Conservation (phyloP, 2,113 vertebrate genomes). For the Chloropsis cyanopogon region DNA sequence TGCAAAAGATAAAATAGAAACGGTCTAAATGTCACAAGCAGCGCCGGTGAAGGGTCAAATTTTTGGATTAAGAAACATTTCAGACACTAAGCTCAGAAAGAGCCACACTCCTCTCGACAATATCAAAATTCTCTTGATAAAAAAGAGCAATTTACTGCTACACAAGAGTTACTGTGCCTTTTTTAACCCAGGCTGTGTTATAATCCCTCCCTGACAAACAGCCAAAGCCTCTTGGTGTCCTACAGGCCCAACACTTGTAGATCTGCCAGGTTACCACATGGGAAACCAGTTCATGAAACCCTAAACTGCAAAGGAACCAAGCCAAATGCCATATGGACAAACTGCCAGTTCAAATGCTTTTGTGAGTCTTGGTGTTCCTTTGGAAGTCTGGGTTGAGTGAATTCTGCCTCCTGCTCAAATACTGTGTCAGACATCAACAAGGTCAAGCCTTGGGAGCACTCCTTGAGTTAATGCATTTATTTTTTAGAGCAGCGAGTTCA, state of each 20-base stretch:
- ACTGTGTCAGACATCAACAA: slow-evolving; percentile 3
- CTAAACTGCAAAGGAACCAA: neutral
- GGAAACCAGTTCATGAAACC: slow-evolving; percentile 21
- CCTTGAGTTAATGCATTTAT: neutral
- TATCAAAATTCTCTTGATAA: neutral
- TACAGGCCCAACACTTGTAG: neutral
- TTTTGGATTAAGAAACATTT: neutral
- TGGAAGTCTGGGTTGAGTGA: slow-evolving; percentile 21
- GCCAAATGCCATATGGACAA: slow-evolving; percentile 53
- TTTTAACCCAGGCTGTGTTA: neutral
- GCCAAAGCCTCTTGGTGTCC: neutral
- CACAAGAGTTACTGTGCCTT: neutral
- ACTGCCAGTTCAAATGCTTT: neutral
- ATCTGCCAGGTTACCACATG: slow-evolving; percentile 30
- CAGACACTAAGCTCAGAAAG: neutral
- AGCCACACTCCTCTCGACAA: neutral
- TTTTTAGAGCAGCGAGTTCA: neutral
- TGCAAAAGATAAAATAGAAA: neutral
- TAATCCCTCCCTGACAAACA: neutral
- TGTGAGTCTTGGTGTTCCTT: neutral
- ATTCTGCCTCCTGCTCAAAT: neutral
- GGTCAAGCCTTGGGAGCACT: slow-evolving; percentile 18
- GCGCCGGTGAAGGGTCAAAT: neutral
- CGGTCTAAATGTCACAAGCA: neutral
- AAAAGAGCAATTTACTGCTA: neutral